Evolutionary conservation across 2,888 invertebrate species (phyloP).

Genomic region (Stenoptilia bipunctidactyla): DNA sequence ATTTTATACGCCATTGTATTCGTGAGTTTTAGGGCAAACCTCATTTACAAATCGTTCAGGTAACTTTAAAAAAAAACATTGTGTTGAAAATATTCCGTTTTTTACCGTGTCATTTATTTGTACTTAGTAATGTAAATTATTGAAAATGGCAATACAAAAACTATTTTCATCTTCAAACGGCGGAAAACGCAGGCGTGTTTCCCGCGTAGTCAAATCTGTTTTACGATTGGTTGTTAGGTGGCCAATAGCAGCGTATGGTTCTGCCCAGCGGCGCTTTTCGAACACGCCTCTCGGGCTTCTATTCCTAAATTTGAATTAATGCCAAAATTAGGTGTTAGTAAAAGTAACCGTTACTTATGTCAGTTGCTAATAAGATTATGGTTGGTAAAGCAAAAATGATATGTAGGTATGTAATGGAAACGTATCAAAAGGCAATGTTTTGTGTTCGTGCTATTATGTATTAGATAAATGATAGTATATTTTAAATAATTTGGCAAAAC

Average conservation of each 20-base stretch:
- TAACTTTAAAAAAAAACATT: slow-evolving; percentile 11
- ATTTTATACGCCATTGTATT: slow-evolving; percentile 24
- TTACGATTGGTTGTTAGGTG: slow-evolving; percentile 48
- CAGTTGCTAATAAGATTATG: no score
- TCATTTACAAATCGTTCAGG: slow-evolving; percentile 18
- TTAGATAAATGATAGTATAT: no score
- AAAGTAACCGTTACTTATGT: no score
- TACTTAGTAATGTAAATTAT: no score
- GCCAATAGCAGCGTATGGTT: slow-evolving; percentile 51
- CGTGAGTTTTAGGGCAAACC: slow-evolving; percentile 30
- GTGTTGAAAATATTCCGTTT: background rate
- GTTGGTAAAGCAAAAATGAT: no score
- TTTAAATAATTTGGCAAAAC: no score
- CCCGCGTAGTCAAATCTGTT: slow-evolving; percentile 24
- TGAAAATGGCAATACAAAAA: no score
- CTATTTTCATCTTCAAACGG: no score
- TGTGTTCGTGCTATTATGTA: no score
- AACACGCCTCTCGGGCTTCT: slow-evolving; percentile 58
- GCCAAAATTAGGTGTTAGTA: background rate
- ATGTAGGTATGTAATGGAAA: no score
- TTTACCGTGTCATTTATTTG: no score
- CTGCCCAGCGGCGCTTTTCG: slow-evolving; percentile 35
- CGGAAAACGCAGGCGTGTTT: slow-evolving; percentile 44
- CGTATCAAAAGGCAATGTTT: no score
- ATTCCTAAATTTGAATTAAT: slow-evolving; percentile 54